Percentiles rank a stretch among this genome's conserved stretches.
phyloP scores from a whole-genome alignment of 2,113 vertebrate species.

The Taurulus bubalis region DNA sequence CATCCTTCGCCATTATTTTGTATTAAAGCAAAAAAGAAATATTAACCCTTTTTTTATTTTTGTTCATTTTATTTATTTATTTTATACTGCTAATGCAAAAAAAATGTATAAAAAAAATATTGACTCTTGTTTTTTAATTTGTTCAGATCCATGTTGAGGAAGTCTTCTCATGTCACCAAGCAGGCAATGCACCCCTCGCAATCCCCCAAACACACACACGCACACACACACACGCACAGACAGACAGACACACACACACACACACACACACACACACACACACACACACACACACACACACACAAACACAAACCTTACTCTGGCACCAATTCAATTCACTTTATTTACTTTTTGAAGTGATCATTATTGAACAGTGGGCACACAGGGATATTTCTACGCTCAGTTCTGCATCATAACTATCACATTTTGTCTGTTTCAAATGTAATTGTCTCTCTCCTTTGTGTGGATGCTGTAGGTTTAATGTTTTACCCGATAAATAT shows the following conservation, averaged over 20 bases:
- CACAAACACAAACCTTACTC: neutral
- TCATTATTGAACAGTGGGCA: neutral
- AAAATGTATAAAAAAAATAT: constrained; percentile 44
- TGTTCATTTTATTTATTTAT: too few relatives aligned
- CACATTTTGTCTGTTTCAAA: neutral
- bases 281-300: constrained; percentile 23
- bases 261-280: constrained; percentile 16
- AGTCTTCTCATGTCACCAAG: constrained; percentile 56
- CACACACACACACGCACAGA: constrained; percentile 13
- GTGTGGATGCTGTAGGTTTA: neutral
- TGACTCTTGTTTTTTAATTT: constrained; percentile 55
- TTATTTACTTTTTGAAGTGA: neutral
- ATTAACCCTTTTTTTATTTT: neutral
- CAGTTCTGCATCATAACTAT: neutral
- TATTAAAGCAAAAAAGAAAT: constrained; percentile 15
- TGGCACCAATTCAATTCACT: neutral
- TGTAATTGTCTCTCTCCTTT: neutral
- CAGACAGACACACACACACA: constrained; percentile 25
- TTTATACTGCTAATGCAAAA: neutral
- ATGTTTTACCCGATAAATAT: neutral
- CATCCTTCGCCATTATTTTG: constrained; percentile 48
- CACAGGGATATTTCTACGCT: neutral
- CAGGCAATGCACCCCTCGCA: constrained; percentile 42
- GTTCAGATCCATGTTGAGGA: constrained; percentile 52
- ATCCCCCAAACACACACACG: constrained; percentile 5